Base-by-base conservation (phyloP, 64 coral and sea anemone species). In the Stylophora pistillata region DNA sequence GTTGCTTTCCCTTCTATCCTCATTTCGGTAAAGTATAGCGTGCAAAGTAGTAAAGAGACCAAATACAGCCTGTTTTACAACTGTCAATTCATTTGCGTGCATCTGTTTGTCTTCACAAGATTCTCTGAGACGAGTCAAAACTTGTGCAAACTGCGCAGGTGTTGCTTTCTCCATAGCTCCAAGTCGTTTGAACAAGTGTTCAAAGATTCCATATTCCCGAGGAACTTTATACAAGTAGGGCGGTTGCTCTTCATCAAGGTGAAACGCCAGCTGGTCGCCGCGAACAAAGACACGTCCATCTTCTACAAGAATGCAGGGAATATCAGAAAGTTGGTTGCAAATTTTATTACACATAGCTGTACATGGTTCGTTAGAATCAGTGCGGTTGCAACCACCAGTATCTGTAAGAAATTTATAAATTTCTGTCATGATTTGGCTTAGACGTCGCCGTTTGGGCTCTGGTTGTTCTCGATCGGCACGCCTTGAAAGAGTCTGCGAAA, bases 181-280 rank as follows among this genome's bases (percentile, higher is more conserved):
- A 82, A 98, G 93, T 20, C 93, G 85, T 72, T 91, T 98, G 56
- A 98, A 92, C 53, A 98, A 72, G 65, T 89, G 79, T 27, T 95
- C 69, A 71, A 90, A 98, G 41, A 58, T 28, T 55, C 89, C 93
- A 58, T 94, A 95, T 56, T 64, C 87, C 55, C 71, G 62, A 31
- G 96, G 96, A 62, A 98, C 87, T 76, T 70, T 98, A 53, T 98
- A 95, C 76, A 98, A 63, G 71, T 95, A 91, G 10, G 93, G 93
- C 60, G 90, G 89, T 15, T 92, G 76, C 32, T 89, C 87, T 70
- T 82, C n/a, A 52, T 85, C 25, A 15, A 82, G 78, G 23, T 85
- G 77, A 77, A 94, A 78, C 10, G 93, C 93, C 30, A 98, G 34
- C 56, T 92, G 92, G 73, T 90, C 80, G 78, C 92, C 80, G 53